These are phyloP conservation scores for Copsychus sechellarum DNA, from an alignment of 2,113 vertebrate genomes.

Conservation along the genomic window DNA sequence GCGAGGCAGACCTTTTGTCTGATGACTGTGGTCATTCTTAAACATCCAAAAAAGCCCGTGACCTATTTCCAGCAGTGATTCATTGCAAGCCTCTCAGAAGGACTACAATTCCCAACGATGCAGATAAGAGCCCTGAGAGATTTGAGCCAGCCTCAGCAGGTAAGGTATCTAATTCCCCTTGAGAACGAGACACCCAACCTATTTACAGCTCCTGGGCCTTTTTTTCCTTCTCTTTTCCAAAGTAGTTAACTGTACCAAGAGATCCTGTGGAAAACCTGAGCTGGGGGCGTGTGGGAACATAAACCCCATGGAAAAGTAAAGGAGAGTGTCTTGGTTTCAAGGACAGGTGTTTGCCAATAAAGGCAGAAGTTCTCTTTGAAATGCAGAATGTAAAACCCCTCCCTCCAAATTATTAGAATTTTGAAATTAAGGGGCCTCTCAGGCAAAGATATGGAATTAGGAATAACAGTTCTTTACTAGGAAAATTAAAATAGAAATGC, in stretches of 20 bases:
- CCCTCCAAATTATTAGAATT: too few species aligned
- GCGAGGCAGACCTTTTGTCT: not conserved
- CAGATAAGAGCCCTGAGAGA: slow-evolving; percentile 7
- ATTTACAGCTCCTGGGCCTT: not conserved
- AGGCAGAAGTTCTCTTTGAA: too few species aligned
- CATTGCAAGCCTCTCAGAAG: slow-evolving; percentile 1
- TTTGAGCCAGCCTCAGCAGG: not conserved
- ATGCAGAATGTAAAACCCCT: too few species aligned
- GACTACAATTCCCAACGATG: not conserved
- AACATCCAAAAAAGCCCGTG: not conserved
- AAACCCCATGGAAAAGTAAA: not conserved
- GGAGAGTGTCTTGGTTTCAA: too few species aligned
- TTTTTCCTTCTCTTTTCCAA: not conserved
- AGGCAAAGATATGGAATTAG: too few species aligned
- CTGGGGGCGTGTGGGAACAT: not conserved
- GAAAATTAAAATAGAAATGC: too few species aligned
- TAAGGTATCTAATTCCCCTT: not conserved
- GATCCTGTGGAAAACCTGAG: not conserved
- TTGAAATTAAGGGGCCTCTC: too few species aligned
- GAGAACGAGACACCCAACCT: not conserved
- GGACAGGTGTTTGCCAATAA: too few species aligned
- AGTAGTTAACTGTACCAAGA: not conserved
- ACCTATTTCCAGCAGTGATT: slow-evolving; percentile 39
- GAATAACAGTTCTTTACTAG: too few species aligned
- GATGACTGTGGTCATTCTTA: slow-evolving; percentile 19